A percentile compares a stretch with the other conserved stretches of the same genome.
Conservation (phyloP, 2,113 vertebrate genomes). For the Melanotaenia duboulayi region DNA sequence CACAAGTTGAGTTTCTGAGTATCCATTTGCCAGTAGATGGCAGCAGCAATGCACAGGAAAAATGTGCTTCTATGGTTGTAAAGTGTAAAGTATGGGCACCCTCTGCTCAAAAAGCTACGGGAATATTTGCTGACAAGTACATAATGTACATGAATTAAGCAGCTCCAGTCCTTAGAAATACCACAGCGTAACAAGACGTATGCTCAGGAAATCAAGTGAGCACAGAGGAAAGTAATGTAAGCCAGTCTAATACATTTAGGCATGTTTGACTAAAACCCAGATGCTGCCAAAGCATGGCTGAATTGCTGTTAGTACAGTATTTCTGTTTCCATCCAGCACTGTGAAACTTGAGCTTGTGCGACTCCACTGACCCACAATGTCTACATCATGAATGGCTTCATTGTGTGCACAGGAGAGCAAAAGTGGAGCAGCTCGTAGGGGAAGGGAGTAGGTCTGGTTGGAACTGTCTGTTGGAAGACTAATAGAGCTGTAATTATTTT, state of each 20-base stretch:
- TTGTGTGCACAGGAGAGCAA: constrained; percentile 43
- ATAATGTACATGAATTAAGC: background rate
- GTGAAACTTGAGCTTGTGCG: constrained; percentile 23
- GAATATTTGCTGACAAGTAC: constrained; percentile 8
- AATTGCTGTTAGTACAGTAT: background rate
- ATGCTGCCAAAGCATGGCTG: background rate
- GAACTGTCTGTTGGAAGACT: constrained; percentile 84
- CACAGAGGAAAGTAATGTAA: background rate
- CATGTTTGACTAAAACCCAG: constrained; percentile 7
- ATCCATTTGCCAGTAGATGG: constrained; percentile 70
- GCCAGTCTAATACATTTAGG: background rate
- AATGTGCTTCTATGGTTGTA: background rate
- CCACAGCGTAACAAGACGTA: background rate
- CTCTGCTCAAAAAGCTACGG: background rate
- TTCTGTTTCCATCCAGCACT: constrained; percentile 8
- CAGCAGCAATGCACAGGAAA: constrained; percentile 67
- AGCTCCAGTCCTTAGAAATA: background rate
- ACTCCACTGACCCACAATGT: constrained; percentile 2
- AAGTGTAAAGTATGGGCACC: background rate
- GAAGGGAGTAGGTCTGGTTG: constrained; percentile 51
- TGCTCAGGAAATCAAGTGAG: background rate
- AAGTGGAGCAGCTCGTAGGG: constrained; percentile 58
- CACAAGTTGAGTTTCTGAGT: background rate
- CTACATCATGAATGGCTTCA: constrained; percentile 54
- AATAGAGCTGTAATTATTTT: constrained; percentile 86